Conservation (phyloP, 1,140 invertebrate genomes). For the Pogonomyrmex barbatus region DNA sequence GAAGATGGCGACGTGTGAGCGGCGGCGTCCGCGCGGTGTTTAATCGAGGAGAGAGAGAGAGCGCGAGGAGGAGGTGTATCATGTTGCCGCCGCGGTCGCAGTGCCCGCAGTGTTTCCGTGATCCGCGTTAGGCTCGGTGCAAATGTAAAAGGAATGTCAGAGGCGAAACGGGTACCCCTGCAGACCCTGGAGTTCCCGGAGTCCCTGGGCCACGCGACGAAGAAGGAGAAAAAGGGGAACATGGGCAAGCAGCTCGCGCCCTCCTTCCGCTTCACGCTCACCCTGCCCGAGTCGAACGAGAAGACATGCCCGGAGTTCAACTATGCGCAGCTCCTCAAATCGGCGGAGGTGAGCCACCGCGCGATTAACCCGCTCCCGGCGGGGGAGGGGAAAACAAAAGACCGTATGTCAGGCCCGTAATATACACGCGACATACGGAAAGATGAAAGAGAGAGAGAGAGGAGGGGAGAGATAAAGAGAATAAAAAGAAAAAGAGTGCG, state of each 20-base stretch:
- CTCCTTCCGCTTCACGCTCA: constrained; percentile 87
- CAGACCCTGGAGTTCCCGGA: constrained; percentile 83
- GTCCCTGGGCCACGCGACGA: constrained; percentile 82
- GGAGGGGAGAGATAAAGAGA: background rate
- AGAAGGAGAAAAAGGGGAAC: constrained; percentile 84
- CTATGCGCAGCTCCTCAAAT: constrained; percentile 88
- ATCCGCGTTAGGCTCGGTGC: constrained; percentile 76
- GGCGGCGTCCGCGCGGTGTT: constrained; percentile 79
- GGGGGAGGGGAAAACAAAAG: constrained; percentile 3
- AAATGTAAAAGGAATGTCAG: constrained; percentile 85
- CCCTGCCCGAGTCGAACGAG: constrained; percentile 88
- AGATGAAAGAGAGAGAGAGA: background rate
- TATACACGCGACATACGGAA: background rate
- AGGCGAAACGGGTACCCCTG: constrained; percentile 86
- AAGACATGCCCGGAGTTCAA: constrained; percentile 89
- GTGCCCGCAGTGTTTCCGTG: constrained; percentile 76
- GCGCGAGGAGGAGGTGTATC: constrained; percentile 66
- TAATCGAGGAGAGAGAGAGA: constrained; percentile 65
- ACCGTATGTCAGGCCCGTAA: constrained; percentile 29
- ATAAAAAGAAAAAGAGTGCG: background rate
- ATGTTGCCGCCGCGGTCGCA: constrained; percentile 77
- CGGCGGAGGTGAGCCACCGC: constrained; percentile 86
- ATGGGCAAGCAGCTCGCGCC: constrained; percentile 85
- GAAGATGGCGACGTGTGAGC: constrained; percentile 83
- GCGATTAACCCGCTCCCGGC: background rate